phyloP scores from a whole-genome alignment of 2,113 vertebrate genomes.

The Tychaedon coryphoeus region DNA sequence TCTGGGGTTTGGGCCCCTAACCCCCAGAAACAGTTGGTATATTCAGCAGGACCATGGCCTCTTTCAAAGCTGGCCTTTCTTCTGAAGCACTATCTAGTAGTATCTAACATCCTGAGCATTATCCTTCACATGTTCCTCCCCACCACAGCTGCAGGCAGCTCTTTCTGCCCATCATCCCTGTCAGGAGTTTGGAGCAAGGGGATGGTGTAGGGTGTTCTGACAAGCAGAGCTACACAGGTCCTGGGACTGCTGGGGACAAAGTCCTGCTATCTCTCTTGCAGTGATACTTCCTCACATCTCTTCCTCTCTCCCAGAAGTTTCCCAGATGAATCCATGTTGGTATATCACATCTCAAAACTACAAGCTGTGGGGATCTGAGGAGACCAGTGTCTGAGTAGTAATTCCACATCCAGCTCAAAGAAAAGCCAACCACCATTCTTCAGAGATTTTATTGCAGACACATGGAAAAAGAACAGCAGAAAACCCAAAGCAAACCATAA shows the following conservation, averaged over 20 bases:
- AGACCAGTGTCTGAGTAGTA: background rate
- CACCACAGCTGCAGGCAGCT: background rate
- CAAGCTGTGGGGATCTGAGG: background rate
- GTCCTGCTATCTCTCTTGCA: background rate
- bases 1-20: background rate
- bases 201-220: accelerated
- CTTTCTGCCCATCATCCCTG: background rate
- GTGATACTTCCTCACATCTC: background rate
- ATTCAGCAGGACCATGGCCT: background rate
- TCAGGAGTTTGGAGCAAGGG: background rate
- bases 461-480: background rate
- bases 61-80: background rate
- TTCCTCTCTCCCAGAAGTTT: background rate
- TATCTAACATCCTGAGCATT: background rate
- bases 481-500: background rate
- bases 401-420: background rate
- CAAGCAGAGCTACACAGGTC: background rate
- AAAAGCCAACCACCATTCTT: background rate
- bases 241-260: background rate
- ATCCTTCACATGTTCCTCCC: background rate
- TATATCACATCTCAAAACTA: background rate
- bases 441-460: background rate
- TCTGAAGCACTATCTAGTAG: background rate
- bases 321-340: background rate
- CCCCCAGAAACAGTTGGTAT: background rate